Evolutionary conservation across 2,113 vertebrate species (phyloP).

Genomic region (Seriola rivoliana): DNA sequence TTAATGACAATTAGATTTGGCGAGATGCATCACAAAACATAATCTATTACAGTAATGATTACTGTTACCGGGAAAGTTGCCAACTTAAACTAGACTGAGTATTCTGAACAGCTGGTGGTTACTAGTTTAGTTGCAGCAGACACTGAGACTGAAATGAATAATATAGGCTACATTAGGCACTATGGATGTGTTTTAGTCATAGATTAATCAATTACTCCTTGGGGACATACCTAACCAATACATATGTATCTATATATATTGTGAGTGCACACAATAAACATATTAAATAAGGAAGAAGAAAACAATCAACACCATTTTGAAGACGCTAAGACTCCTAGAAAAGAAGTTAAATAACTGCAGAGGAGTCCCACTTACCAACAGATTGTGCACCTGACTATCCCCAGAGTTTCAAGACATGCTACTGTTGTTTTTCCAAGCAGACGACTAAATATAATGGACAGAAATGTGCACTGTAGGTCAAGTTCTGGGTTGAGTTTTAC

Average conservation of each 20-base stretch:
- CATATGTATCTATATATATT: not conserved
- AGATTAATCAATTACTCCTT: not conserved
- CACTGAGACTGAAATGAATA: not conserved
- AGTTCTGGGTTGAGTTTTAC: too few relatives aligned
- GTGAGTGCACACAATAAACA: not conserved
- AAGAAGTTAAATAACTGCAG: not conserved
- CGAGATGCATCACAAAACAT: constrained; percentile 4
- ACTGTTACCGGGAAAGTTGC: not conserved
- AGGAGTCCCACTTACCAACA: not conserved
- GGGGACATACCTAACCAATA: not conserved
- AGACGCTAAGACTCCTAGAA: not conserved
- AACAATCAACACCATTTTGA: not conserved
- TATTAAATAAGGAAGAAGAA: not conserved
- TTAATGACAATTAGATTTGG: constrained; percentile 33
- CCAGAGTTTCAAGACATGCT: not conserved
- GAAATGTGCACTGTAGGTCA: too few relatives aligned
- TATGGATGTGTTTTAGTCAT: not conserved
- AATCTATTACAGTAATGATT: not conserved
- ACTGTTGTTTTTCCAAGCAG: not conserved
- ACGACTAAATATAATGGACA: not conserved
- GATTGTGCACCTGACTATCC: not conserved
- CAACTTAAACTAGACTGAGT: not conserved
- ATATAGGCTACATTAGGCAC: not conserved
- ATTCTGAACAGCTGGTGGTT: not conserved
- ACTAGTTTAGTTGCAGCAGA: not conserved